These are phyloP conservation scores for Bovichtus diacanthus DNA, from an alignment of 2,797 vertebrate genomes.

Conservation along the genomic window DNA sequence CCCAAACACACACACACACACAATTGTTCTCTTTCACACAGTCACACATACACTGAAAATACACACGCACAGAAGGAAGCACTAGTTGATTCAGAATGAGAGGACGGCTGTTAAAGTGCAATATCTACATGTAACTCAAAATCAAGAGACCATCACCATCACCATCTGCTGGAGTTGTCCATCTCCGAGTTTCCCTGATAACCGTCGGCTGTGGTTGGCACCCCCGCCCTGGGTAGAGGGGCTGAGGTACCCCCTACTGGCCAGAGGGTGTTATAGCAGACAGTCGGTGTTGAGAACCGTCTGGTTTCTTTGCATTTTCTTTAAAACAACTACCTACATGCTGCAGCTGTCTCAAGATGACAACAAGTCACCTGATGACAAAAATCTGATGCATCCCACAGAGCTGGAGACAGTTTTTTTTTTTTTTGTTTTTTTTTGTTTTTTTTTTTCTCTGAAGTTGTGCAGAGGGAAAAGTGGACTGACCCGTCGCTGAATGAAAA, in stretches of 20 bases:
- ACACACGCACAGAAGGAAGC: conserved; percentile 82
- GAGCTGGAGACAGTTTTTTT: conserved; percentile 49
- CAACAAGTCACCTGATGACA: conserved; percentile 35
- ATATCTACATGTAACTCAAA: conserved; percentile 82
- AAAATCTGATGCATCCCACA: conserved; percentile 41
- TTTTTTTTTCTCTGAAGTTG: conserved; percentile 66
- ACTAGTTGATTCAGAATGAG: conserved; percentile 83
- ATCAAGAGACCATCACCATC: conserved; percentile 62
- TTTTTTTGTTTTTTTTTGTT: conserved; percentile 44
- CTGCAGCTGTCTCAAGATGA: conserved; percentile 38
- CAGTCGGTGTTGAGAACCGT: conserved; percentile 51
- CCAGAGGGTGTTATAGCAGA: conserved; percentile 59
- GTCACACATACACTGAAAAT: conserved; percentile 60
- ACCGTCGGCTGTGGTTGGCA: conserved; percentile 67
- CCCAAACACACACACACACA: conserved; percentile 10
- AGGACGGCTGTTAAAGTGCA: conserved; percentile 86
- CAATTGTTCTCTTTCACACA: conserved; percentile 25
- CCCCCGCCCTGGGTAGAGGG: conserved; percentile 39
- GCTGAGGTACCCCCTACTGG: conserved; percentile 66
- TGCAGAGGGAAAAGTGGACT: conserved; percentile 64
- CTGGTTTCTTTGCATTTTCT: conserved; percentile 57
- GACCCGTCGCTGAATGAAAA: conserved; percentile 53
- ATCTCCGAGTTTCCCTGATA: conserved; percentile 81
- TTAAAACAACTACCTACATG: conserved; percentile 35
- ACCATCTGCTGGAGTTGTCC: conserved; percentile 66